Base-by-base conservation (phyloP, 2,888 invertebrate genomes). In the Carpatolechia fugitivella region DNA sequence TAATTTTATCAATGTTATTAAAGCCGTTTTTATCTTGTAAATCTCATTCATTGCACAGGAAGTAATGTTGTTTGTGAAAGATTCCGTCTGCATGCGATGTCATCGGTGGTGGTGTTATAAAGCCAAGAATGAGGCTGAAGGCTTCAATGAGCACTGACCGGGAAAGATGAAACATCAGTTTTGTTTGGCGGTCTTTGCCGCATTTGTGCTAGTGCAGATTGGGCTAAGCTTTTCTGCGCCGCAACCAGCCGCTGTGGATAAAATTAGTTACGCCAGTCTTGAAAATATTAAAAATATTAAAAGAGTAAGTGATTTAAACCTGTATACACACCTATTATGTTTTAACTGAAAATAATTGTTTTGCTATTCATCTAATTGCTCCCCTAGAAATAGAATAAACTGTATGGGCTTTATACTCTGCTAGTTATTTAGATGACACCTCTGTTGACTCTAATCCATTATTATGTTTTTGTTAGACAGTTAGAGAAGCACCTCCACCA, bases 1-100 rank as follows among this genome's bases (percentile, higher is more conserved):
- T 79, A 72, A 67, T 68, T 65, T 74, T 74, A 82, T 80, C 77
- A 66, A 62, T 62, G 64, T 66, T 58, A 64, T 62, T 66, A 70
- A 64, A 67, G 65, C 70, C 70, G 71, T 73, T 80, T n/a, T 82
- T 77, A 76, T 74, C 68, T 70, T 61, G 46, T 55, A 58, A 72
- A 85, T 87, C 83, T 70, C 74, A 76, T 80, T 69, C 65, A 82
- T 80, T 77, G 50, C 60, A 62, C 82, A 82, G 88, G 87, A 87
- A 79, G 80, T 76, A 68, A 73, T 77, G 80, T 85, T 85, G 78
- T 84, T 79, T 84, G 78, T 80, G 77, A 82, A 76, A 76, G 75
- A 71, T 76, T 80, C 76, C 75, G 68, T 70, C 59, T 57, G 64
- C 80, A 82, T 79, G 82, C 80, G 68, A 81, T 63, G 52, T n/a